A percentile compares a stretch with the other conserved stretches of the same genome.
Conservation (phyloP, 2,888 invertebrate genomes). For the Anoncus sp. region DNA sequence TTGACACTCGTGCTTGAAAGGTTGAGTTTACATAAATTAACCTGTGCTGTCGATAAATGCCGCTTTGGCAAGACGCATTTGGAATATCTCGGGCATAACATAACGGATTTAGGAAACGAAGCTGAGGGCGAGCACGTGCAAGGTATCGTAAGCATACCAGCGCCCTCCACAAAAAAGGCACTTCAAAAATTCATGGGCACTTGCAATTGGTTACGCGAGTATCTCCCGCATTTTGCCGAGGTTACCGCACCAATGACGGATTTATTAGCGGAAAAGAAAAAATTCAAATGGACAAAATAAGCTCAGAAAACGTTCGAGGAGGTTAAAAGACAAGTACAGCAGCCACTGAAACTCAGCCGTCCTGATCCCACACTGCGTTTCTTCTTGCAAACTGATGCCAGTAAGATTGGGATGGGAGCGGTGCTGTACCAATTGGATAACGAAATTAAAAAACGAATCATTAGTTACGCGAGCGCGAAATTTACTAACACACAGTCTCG, state of each 20-base stretch:
- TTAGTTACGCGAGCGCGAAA: conserved; percentile 66
- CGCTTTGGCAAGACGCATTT: not conserved
- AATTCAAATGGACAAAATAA: conserved; percentile 2
- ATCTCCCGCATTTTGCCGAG: not conserved
- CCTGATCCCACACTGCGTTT: not conserved
- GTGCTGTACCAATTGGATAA: not conserved
- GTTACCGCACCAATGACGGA: not conserved
- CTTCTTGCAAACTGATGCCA: conserved; percentile 7
- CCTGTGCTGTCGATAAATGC: not conserved
- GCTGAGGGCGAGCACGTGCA: conserved; percentile 41
- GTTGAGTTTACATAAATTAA: not conserved
- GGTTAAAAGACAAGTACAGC: not conserved
- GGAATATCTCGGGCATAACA: not conserved
- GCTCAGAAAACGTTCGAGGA: not conserved
- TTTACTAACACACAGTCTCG: conserved; percentile 39
- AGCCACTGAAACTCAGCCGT: not conserved
- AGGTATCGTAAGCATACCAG: not conserved
- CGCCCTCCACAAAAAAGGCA: not conserved
- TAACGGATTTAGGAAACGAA: not conserved
- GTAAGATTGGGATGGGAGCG: conserved; percentile 11
- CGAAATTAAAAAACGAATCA: not conserved
- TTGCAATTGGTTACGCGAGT: conserved; percentile 7
- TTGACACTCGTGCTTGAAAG: not conserved
- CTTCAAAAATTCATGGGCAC: not conserved
- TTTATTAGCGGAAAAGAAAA: not conserved